Conservation (phyloP, 2,113 vertebrate species). For the Cyprinus carpio region DNA sequence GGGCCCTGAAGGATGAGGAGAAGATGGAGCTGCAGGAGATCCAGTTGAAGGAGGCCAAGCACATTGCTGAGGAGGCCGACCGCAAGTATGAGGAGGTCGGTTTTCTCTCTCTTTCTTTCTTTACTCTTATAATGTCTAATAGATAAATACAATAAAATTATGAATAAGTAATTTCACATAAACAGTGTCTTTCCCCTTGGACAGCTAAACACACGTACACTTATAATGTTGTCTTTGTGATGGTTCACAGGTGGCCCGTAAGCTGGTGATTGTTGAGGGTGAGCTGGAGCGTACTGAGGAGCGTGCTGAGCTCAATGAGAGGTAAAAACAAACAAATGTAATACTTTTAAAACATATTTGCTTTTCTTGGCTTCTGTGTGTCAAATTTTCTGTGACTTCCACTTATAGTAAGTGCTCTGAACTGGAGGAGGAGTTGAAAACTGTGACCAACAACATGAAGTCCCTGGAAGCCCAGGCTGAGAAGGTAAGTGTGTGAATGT, state of each 20-base stretch:
- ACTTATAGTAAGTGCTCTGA: conserved; percentile 94
- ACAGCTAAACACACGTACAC: neutral
- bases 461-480: conserved; percentile 99
- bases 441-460: conserved; percentile 99
- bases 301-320: conserved; percentile 92
- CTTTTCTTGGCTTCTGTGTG: neutral
- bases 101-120: conserved; percentile 5
- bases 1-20: conserved; percentile 97
- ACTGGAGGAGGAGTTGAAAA: conserved; percentile 99
- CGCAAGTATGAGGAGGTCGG: conserved; percentile 98
- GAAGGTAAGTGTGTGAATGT: conserved; percentile 82
- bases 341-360: conserved; percentile 78
- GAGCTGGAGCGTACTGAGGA: conserved; percentile 98
- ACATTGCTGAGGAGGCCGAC: conserved; percentile 98
- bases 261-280: conserved; percentile 98
- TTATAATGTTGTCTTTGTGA: neutral
- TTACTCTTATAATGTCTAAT: neutral
- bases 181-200: neutral
- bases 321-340: conserved; percentile 74
- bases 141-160: neutral
- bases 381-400: neutral
- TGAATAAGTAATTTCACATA: neutral
- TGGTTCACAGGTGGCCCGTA: conserved; percentile 89
- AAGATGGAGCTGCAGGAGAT: conserved; percentile 99
- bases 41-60: conserved; percentile 97